Evolutionary conservation across 2,888 invertebrate genomes (phyloP).

Genomic region (Didymodactylos carnosus): DNA sequence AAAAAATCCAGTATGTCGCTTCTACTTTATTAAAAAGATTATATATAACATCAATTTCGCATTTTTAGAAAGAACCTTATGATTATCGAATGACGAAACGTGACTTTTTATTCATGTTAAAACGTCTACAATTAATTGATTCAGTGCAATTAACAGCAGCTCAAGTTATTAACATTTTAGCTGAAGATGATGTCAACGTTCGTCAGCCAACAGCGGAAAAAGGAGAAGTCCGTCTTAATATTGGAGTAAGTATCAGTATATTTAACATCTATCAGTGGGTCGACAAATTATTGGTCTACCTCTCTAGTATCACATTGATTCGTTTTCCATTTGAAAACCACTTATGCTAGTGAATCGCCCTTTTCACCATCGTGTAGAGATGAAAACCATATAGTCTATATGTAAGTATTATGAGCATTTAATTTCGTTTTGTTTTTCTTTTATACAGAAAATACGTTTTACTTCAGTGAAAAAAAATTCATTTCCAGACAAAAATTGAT

Average conservation of each 20-base stretch:
- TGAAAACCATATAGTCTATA: too few species aligned
- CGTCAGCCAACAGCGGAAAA: neutral
- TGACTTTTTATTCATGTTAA: constrained; percentile 27
- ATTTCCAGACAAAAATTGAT: too few species aligned
- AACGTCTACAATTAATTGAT: constrained; percentile 30
- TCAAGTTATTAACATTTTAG: constrained; percentile 25
- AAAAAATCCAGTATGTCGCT: neutral
- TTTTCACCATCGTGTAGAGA: too few species aligned
- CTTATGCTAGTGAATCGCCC: too few species aligned
- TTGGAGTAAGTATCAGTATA: neutral
- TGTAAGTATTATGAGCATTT: too few species aligned
- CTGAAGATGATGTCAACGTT: constrained; percentile 28
- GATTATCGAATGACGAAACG: constrained; percentile 28
- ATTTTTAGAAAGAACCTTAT: constrained; percentile 15
- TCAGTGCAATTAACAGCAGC: constrained; percentile 24
- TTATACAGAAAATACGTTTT: too few species aligned
- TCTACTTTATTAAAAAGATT: neutral
- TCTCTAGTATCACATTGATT: too few species aligned
- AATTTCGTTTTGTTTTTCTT: too few species aligned
- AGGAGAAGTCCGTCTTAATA: neutral
- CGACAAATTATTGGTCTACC: too few species aligned
- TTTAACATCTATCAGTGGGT: too few species aligned
- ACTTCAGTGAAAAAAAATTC: too few species aligned
- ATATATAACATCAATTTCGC: neutral
- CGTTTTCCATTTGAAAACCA: too few species aligned